Base-by-base conservation (phyloP, 2,888 invertebrate species). In the Tineola bisselliella region DNA sequence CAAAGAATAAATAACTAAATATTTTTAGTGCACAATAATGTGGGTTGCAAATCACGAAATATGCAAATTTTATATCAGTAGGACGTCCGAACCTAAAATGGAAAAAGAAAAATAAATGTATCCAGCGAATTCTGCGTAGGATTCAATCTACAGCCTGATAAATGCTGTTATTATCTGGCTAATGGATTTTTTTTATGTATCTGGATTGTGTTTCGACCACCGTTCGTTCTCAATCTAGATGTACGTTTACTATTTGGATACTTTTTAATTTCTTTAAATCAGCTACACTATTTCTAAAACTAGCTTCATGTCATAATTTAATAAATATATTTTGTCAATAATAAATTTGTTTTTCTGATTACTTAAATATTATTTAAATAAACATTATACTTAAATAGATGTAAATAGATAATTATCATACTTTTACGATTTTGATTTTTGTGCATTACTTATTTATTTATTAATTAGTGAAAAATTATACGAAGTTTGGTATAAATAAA, bases 31-130 rank as follows among this genome's bases (percentile, higher is more conserved):
- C 48, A 48, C 17, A 48, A 48, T 25, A n/a, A 54, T 25, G 81
- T 82, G 77, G 82, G 81, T 63, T 64, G 69, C 70, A 72, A 73
- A 71, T 61, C 65, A 61, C 68, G 70, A 73, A 75, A 78, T 76
- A 84, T 82, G 81, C 77, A 77, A 80, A 84, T 79, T 70, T 67
- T 66, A 68, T 48, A 70, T 59, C 62, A 75, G 81, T 81, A 82
- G 83, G 83, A 82, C 77, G 84, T 83, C 83, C 82, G 81, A 70
- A 70, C 72, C 77, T 69, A 81, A 83, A 82, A 81, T 76, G 86
- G 77, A 73, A 78, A 75, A 81, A 77, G 75, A 78, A 79, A 80
- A 79, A 83, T 79, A 75, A 76, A 82, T 82, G 79, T 80, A 81
- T 84, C 84, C 83, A 84, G 76, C 72, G 70, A 63, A 68, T 64